These are phyloP conservation scores for Nesoenas mayeri DNA, from an alignment of 2,113 vertebrate species.

Conservation along the genomic window DNA sequence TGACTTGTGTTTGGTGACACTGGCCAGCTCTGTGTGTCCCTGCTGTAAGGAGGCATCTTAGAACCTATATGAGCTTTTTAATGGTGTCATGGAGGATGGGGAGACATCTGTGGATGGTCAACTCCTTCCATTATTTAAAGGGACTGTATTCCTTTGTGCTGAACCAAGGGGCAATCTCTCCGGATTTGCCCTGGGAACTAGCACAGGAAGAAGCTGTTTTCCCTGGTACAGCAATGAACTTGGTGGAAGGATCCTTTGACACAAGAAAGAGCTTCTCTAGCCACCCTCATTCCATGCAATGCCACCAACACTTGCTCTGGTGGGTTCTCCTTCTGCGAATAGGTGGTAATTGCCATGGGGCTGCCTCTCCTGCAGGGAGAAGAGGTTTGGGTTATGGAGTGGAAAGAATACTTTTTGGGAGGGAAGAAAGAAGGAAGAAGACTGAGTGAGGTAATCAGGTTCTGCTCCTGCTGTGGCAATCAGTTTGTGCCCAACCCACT, in stretches of 20 bases:
- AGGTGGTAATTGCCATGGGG: background rate
- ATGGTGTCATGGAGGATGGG: background rate
- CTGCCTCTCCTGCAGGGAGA: background rate
- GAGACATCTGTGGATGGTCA: background rate
- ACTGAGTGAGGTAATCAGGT: background rate
- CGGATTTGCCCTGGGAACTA: background rate
- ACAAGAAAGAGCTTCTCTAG: background rate
- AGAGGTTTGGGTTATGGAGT: background rate
- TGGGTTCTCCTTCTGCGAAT: rapidly evolving
- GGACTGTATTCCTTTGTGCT: background rate
- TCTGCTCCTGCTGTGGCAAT: background rate
- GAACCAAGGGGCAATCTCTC: background rate
- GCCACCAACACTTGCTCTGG: background rate
- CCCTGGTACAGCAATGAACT: background rate
- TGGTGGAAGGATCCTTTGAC: background rate
- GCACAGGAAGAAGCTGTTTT: background rate
- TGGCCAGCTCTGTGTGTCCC: background rate
- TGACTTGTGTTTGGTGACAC: background rate
- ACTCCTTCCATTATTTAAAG: background rate
- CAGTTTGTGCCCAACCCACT: background rate
- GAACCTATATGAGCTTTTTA: background rate
- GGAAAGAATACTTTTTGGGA: background rate
- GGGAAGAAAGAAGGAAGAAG: background rate
- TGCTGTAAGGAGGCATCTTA: background rate
- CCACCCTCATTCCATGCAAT: background rate